Evolutionary conservation across 2,113 vertebrate genomes (phyloP).

Genomic region (Riparia riparia): DNA sequence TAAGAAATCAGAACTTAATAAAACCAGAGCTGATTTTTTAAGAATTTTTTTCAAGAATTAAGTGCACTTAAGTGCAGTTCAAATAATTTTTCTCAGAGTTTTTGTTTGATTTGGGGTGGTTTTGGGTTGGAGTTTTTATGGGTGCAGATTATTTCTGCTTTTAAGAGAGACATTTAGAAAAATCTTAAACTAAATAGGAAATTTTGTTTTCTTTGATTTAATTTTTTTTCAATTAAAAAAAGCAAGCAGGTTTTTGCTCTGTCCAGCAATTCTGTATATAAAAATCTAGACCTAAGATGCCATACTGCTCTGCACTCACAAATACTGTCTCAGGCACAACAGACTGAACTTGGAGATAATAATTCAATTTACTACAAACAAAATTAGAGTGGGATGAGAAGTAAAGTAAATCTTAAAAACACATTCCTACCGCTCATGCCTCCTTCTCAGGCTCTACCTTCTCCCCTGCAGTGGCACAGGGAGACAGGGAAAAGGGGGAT

Average conservation of each 20-base stretch:
- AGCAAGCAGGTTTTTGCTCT: neutral
- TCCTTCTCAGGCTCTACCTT: neutral
- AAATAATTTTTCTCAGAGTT: neutral
- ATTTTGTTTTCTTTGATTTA: neutral
- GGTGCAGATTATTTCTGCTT: neutral
- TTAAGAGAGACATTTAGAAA: neutral
- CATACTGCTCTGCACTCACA: neutral
- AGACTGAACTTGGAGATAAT: neutral
- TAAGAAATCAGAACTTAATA: neutral
- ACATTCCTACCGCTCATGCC: neutral
- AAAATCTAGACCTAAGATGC: neutral
- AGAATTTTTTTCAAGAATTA: neutral
- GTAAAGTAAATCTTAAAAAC: neutral
- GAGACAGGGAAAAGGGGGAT: neutral
- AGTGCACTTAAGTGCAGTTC: neutral
- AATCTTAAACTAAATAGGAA: neutral
- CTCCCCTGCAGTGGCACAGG: neutral
- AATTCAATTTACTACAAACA: neutral
- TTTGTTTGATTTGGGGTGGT: neutral
- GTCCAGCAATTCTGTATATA: neutral
- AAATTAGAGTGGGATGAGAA: neutral
- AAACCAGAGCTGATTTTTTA: neutral
- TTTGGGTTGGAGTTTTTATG: neutral
- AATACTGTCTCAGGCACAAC: fast-evolving
- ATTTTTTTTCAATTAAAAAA: neutral